Percentiles rank a stretch among this genome's conserved stretches.
These are phyloP conservation scores for Brenthis ino DNA, from an alignment of 2,888 invertebrate genomes.

Conservation along the genomic window DNA sequence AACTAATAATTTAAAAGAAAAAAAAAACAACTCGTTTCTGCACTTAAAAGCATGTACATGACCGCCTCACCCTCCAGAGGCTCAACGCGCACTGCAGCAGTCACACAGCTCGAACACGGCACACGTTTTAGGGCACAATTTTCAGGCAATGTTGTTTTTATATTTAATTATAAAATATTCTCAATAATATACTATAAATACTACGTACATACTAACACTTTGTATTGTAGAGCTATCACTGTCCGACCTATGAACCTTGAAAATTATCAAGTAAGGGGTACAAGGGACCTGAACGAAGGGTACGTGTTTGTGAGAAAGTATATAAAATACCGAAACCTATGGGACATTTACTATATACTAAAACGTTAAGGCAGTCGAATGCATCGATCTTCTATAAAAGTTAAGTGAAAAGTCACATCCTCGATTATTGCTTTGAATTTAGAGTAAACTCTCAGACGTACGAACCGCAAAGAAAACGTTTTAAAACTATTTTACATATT, in stretches of 20 bases:
- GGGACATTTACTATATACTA: slow-evolving; percentile 34
- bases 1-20: slow-evolving; percentile 62
- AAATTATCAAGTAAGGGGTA: slow-evolving; percentile 43
- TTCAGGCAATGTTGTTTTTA: slow-evolving; percentile 63
- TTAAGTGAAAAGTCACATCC: slow-evolving; percentile 69
- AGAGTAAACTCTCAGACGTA: slow-evolving; percentile 52
- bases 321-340: slow-evolving; percentile 18
- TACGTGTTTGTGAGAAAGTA: slow-evolving; percentile 24
- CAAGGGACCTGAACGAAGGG: slow-evolving; percentile 38
- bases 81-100: slow-evolving; percentile 46
- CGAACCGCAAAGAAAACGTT: slow-evolving; percentile 59
- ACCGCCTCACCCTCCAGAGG: slow-evolving; percentile 45
- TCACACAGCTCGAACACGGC: slow-evolving; percentile 62
- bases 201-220: slow-evolving; percentile 62
- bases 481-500: slow-evolving; percentile 30
- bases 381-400: slow-evolving; percentile 51
- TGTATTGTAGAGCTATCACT: slow-evolving; percentile 70
- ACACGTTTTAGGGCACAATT: slow-evolving; percentile 71
- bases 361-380: slow-evolving; percentile 54
- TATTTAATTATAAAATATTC: slow-evolving; percentile 51
- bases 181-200: slow-evolving; percentile 51
- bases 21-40: slow-evolving; percentile 48
- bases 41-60: slow-evolving; percentile 39
- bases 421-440: slow-evolving; percentile 73
- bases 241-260: slow-evolving; percentile 54